Evolutionary conservation across 2,888 invertebrate species (phyloP).

Genomic region (Eulithis prunata): DNA sequence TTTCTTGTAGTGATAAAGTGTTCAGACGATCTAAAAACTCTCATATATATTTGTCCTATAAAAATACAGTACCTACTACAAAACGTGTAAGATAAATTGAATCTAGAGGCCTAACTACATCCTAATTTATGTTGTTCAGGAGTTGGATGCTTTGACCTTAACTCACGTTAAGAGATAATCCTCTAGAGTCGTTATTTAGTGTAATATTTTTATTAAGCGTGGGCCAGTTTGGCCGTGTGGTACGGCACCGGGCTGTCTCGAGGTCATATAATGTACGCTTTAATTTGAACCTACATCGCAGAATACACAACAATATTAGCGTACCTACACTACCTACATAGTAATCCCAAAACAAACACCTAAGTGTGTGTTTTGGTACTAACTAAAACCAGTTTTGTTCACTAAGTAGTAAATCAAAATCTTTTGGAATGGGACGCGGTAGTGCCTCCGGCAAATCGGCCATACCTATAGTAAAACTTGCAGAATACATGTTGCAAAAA

Average conservation of each 20-base stretch:
- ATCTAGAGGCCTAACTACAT: too few species aligned
- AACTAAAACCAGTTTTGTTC: neutral
- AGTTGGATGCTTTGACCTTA: too few species aligned
- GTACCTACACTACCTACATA: neutral
- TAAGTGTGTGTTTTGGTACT: neutral
- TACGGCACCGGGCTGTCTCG: slow-evolving; percentile 17
- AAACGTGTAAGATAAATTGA: too few species aligned
- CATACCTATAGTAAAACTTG: too few species aligned
- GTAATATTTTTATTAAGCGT: slow-evolving; percentile 22
- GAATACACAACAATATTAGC: neutral
- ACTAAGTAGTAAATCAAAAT: neutral
- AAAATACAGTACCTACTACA: too few species aligned
- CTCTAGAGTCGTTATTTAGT: slow-evolving; percentile 3
- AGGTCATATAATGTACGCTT: slow-evolving; percentile 16
- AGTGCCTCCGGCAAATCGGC: too few species aligned
- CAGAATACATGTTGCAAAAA: too few species aligned
- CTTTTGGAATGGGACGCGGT: neutral
- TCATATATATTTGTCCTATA: too few species aligned
- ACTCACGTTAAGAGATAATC: neutral
- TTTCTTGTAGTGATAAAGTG: too few species aligned
- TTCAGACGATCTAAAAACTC: too few species aligned
- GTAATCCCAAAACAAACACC: neutral
- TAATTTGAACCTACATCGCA: slow-evolving; percentile 13
- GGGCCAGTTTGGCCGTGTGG: slow-evolving; percentile 10
- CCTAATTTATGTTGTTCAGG: too few species aligned